Evolutionary conservation across 1,140 invertebrate species (phyloP), one percentile per base, ranked within the genome.

Genomic region (Drosophila pallidifrons): DNA sequence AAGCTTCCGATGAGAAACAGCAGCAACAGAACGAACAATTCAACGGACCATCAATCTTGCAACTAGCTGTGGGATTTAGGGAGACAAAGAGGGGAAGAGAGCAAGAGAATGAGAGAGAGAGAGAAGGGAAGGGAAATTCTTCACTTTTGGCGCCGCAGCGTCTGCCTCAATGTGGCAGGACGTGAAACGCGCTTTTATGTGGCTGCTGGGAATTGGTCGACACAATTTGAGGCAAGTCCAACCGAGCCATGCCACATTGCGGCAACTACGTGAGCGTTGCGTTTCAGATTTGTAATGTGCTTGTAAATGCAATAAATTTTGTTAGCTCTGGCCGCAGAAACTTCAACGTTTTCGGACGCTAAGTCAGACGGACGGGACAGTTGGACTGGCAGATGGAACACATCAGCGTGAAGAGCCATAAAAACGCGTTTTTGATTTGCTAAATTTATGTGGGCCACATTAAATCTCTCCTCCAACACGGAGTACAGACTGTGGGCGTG

Each of bases 291-390:
- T 85, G 82, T 86, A 86, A 86, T 86, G 88, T 88, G 82, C 82
- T 87, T 83, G 83, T 88, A 87, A 87, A 82, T 83, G 83, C 83
- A 83, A 88, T 88, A 88, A 88, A 88, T 88, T 88, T 80, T 83
- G 73, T 38, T 70, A 54, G 60, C 70, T 54, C 63, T 73, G 51
- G 16, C 35, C 35, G 46, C 64, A 60, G 30, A 73, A 67, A 68
- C 71, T 75, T 70, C 70, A 82, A 69, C 76, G 57, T 63, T 63
- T 25, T 49, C 57, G 83, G 66, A 75, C 66, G 54, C 54, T 63
- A 72, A 83, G 71, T 77, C 81, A 60, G 60, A 28, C 7, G 51
- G 58, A 35, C 57, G 28, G 20, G 32, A 46, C 6, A 13, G 52
- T 38, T 10, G 2, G 51, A 20, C 11, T 6, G 45, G 8, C 32